Base-by-base conservation (phyloP, 2,888 invertebrate species). In the Neelides folsomi region DNA sequence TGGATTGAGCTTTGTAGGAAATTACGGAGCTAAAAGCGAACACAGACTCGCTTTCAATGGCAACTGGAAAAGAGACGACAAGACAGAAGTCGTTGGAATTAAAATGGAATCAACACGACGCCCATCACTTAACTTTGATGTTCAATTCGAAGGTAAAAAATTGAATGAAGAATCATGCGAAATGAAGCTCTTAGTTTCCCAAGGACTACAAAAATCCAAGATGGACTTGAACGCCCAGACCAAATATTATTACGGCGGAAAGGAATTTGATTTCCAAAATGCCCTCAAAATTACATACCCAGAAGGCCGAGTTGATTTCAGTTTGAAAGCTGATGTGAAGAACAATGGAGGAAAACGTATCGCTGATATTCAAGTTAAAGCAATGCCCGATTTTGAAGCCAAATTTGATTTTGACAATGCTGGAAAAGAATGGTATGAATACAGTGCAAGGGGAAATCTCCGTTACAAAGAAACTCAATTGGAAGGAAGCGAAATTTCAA, bases 301-400 rank as follows among this genome's bases (percentile, higher is more conserved):
- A 16, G 68, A 74, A 1, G 45, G 77, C 1, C 74, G 75, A 1
- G 45, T 80, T 27, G 74, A 75, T 9, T 64, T 68, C 3, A 72
- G 76, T 54, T 58, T 79, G 0, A 77, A 81, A 48, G 76, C 77
- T 1, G 76, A 79, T 58, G 58, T 77, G 0, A 77, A 58, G 50
- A 57, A 53, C 45, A 49, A 56, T 8, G 55, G 52, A n/a, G 41
- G 50, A 45, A 51, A 54, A 9, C 59, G 57, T 13, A 19, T 45
- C 15, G 59, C 54, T 10, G 46, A 54, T 18, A 12, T 54, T 8
- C 46, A 44, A 34, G 13, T 55, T n/a, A 46, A 48, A 9, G 47
- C 47, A 41, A 49, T 46, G 4, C 27, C 27, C 4, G 27, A 27
- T 7, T 27, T 27, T 27, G 27, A 27, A 3, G 27, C 27, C 27